Percentiles rank a stretch among this genome's conserved stretches.
phyloP scores from a whole-genome alignment of 1,140 invertebrate genomes.

The Drosophila paulistorum region DNA sequence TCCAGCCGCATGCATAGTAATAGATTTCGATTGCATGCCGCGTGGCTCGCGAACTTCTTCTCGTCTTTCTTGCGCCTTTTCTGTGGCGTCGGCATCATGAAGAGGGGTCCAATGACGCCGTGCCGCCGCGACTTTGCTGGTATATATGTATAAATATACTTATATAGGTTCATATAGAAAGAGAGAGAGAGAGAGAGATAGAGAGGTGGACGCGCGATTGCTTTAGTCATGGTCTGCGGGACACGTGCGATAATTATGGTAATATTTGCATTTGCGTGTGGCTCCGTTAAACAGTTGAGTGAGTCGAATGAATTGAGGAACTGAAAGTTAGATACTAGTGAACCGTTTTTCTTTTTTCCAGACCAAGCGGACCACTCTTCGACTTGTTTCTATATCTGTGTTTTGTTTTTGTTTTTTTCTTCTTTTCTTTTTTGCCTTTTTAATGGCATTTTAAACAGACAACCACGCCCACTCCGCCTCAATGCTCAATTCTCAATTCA shows the following conservation, averaged over 20 bases:
- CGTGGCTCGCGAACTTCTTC: conserved; percentile 28
- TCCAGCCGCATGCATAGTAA: conserved; percentile 57
- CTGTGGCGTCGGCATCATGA: background rate
- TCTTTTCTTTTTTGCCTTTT: background rate
- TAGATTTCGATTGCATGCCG: conserved; percentile 76
- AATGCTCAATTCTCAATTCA: conserved; percentile 40
- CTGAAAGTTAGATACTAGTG: conserved; percentile 21
- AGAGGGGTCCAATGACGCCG: conserved; percentile 13
- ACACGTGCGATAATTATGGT: conserved; percentile 78
- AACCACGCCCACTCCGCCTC: conserved; percentile 35
- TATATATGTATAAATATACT: too few relatives aligned
- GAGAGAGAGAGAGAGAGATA: background rate
- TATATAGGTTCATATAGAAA: too few relatives aligned
- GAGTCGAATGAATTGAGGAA: conserved; percentile 53
- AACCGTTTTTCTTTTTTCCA: conserved; percentile 26
- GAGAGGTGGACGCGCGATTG: conserved; percentile 72
- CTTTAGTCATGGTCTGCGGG: conserved; percentile 77
- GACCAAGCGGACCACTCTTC: background rate
- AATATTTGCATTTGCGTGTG: conserved; percentile 80
- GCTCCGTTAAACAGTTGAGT: conserved; percentile 79
- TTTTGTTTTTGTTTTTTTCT: background rate
- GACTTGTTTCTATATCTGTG: background rate
- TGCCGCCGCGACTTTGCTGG: background rate
- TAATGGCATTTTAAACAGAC: conserved; percentile 70
- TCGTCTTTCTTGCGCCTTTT: background rate